A percentile compares a stretch with the other conserved stretches of the same genome.
These are phyloP conservation scores for Camponotus floridanus DNA, from an alignment of 1,140 invertebrate species.

Conservation along the genomic window DNA sequence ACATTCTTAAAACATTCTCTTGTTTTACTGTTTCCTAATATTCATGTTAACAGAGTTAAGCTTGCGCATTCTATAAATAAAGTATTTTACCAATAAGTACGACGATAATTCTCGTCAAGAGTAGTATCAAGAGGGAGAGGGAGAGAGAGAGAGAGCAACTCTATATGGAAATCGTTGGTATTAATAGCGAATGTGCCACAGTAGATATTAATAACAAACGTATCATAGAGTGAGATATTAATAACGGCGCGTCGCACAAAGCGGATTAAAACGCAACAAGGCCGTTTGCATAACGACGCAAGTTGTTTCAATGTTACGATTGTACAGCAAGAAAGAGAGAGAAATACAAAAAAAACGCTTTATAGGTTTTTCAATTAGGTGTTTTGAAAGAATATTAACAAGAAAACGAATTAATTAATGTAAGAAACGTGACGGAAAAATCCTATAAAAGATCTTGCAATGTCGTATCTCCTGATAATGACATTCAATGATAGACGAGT, in stretches of 20 bases:
- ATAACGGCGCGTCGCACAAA: constrained; percentile 51
- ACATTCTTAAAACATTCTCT: background rate
- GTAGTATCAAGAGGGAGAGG: no score
- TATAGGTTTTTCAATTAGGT: background rate
- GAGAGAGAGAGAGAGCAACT: constrained; percentile 16
- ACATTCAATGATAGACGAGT: background rate
- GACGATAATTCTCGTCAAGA: background rate
- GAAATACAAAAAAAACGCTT: background rate
- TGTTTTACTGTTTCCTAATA: background rate
- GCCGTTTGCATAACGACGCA: constrained; percentile 47
- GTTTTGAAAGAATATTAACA: background rate
- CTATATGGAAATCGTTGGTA: constrained; percentile 39
- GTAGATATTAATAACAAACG: constrained; percentile 61
- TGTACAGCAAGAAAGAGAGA: background rate
- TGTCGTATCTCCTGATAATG: background rate
- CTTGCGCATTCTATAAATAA: constrained; percentile 14
- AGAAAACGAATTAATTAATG: background rate
- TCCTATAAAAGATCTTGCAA: background rate
- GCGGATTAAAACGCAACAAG: constrained; percentile 47
- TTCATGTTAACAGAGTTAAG: background rate
- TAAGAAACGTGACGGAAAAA: background rate
- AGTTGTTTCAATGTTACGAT: constrained; percentile 46
- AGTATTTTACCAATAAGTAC: background rate
- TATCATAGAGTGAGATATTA: constrained; percentile 50
- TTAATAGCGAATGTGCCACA: constrained; percentile 45